A percentile compares a stretch with the other conserved stretches of the same genome.
These are phyloP conservation scores for Lutjanus erythropterus DNA, from an alignment of 2,113 vertebrate genomes.

Conservation along the genomic window DNA sequence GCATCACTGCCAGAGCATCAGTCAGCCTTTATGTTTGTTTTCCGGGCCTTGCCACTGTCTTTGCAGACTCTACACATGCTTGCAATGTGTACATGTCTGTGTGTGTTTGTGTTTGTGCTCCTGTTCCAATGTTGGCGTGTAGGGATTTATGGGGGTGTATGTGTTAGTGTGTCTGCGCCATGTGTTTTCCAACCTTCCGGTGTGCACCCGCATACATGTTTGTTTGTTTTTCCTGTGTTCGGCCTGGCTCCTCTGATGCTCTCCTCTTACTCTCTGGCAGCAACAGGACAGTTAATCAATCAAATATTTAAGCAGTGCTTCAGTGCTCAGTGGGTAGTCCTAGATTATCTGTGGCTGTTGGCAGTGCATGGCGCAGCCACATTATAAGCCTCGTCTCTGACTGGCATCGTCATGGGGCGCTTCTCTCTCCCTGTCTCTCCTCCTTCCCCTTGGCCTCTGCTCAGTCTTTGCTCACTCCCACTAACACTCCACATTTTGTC, in stretches of 20 bases:
- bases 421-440: constrained; percentile 41
- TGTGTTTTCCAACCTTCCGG: constrained; percentile 76
- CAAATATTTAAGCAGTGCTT: constrained; percentile 88
- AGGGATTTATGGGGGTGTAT: constrained; percentile 71
- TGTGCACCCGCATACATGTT: constrained; percentile 72
- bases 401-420: constrained; percentile 73
- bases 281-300: constrained; percentile 87
- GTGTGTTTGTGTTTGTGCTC: constrained; percentile 67
- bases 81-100: constrained; percentile 63
- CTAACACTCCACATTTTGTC: constrained; percentile 49
- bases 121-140: constrained; percentile 70
- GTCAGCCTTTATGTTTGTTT: constrained; percentile 62
- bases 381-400: constrained; percentile 80
- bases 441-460: constrained; percentile 61
- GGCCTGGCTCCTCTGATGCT: constrained; percentile 69
- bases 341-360: constrained; percentile 83
- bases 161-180: constrained; percentile 67
- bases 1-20: constrained; percentile 52
- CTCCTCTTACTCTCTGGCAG: constrained; percentile 80
- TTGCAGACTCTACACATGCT: constrained; percentile 64
- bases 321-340: constrained; percentile 83
- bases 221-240: constrained; percentile 75
- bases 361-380: constrained; percentile 78
- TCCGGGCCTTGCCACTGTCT: constrained; percentile 56
- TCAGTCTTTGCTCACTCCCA: constrained; percentile 66